phyloP scores from a whole-genome alignment of 2,797 vertebrate species.

The Vultur gryphus region DNA sequence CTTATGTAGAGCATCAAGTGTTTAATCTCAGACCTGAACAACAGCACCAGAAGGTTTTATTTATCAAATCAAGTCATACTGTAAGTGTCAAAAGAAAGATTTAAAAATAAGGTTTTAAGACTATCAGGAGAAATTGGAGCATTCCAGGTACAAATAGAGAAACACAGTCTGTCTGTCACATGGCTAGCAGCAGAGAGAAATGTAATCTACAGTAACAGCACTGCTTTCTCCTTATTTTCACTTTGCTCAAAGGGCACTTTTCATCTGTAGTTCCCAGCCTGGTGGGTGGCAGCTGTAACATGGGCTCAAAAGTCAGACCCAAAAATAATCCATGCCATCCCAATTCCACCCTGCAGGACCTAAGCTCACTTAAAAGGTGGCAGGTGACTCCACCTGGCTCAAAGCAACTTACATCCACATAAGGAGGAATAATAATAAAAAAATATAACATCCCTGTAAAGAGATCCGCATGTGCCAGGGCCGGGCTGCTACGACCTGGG shows the following conservation, averaged over 20 bases:
- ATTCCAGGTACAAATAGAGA: constrained; percentile 63
- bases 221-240: constrained; percentile 45
- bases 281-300: background rate
- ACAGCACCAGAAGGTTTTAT: constrained; percentile 55
- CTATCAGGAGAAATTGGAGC: constrained; percentile 46
- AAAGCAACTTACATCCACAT: background rate
- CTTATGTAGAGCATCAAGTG: constrained; percentile 23
- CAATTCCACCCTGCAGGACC: background rate
- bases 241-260: constrained; percentile 27
- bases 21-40: constrained; percentile 45
- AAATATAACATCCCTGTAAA: background rate
- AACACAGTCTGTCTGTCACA: constrained; percentile 60
- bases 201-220: constrained; percentile 51
- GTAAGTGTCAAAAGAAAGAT: constrained; percentile 58
- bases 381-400: background rate
- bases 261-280: background rate
- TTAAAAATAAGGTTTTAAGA: constrained; percentile 61
- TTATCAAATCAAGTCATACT: constrained; percentile 56
- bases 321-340: background rate
- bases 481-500: background rate
- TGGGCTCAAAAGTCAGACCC: background rate
- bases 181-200: constrained; percentile 55
- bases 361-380: background rate
- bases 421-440: background rate
- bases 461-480: background rate